Base-by-base conservation (phyloP, 2,888 invertebrate species). In the Drosophila putrida region DNA sequence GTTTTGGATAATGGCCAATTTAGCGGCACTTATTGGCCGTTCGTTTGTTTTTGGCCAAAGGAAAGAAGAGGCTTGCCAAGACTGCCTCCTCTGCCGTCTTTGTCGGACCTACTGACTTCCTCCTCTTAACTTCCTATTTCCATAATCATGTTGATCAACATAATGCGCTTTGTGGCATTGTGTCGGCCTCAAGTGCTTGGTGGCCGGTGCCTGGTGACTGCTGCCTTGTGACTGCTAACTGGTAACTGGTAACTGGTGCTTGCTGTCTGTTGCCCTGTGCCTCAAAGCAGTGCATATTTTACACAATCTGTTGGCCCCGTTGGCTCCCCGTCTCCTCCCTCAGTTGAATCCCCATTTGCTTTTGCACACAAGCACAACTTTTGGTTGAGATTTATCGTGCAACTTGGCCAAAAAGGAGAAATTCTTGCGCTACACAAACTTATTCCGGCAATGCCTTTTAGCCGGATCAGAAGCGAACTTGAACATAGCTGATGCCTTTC, bases 151-250 rank as follows among this genome's bases (percentile, higher is more conserved):
- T 75, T 79, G 83, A 88, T 88, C 72, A 82, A 71, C 88, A 75
- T 86, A 86, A 88, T 86, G 83, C 86, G 75, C 75, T 84, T 83
- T 89, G 78, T 80, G 83, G 73, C 81, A 49, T 80, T 85, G 71
- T 81, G 80, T 72, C 75, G 64, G 80, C 69, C 64, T 72, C 74
- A 75, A 78, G 74, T 72, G 71, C 57, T 66, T 59, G 79, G 75
- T 67, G 54, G 31, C 38, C 46, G 39, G 65, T 51, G 47, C 25
- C 41, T 47, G 49, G 44, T 50, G 68, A 8, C 31, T 41, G 25
- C 66, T 63, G 62, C 28, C 41, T 60, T 71, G 54, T 61, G 60
- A 1, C 13, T 46, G 55, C 0, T 71, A 51, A 6, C 38, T 25
- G 57, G 35, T 41, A 36, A 35, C 35, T 60, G 55, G 65, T 73